Evolutionary conservation across 2,888 invertebrate species (phyloP), one percentile per base, ranked within the genome.

Genomic region (Acanthosepion esculentum): DNA sequence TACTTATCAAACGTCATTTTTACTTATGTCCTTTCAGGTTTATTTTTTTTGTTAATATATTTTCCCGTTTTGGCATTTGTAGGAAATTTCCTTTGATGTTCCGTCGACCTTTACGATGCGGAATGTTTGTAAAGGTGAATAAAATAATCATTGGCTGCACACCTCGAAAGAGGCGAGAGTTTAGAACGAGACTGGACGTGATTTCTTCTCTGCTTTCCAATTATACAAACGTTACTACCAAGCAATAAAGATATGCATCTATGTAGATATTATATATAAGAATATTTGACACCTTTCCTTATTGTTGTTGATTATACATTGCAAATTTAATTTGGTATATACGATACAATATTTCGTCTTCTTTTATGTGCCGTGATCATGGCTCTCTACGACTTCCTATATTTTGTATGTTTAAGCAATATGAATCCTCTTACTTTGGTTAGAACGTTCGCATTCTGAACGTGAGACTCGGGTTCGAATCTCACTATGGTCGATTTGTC

Each of bases 1-100:
- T 78, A 78, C n/a, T 78, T 78, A 78, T 78, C 78, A 78, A 33
- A 78, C 78, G 78, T 33, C 78, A 78, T 78, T 78, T n/a, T n/a
- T 78, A 78, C 33, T 78, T 78, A 78, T 78, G 33, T 78, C n/a
- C 78, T 78, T n/a, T 12, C n/a, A 10, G 10, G 8, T 78, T n/a
- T 78, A 78, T 78, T n/a, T 78, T 78, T 64, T 23, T 64, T 50
- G 23, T 64, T 78, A n/a, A n/a, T 78, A 15, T 78, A n/a, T n/a
- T 78, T 78, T 78, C 33, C n/a, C 78, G n/a, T 78, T 33, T 78
- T 78, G 78, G n/a, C 78, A 78, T 78, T 78, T 78, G 78, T 33
- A 18, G n/a, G 33, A 12, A 78, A 78, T 78, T 78, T n/a, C n/a
- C 78, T 78, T 78, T 78, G 78, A 78, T 78, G 78, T 78, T n/a